Base-by-base conservation (phyloP, 2,113 vertebrate genomes). In the Oreotrochilus melanogaster region DNA sequence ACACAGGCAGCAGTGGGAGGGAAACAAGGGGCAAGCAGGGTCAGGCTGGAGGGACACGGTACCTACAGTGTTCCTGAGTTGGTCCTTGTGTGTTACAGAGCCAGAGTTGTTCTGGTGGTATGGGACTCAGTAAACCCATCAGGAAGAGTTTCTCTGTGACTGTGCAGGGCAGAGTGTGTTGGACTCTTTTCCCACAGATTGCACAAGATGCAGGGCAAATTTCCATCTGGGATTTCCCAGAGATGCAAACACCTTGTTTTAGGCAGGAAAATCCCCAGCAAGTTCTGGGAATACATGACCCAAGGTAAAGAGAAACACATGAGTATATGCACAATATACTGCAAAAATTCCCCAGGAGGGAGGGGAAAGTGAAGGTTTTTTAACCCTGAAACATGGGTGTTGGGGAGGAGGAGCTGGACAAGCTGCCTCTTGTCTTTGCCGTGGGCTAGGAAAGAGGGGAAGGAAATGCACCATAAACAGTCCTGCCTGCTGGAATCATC, bases 301-400 rank as follows among this genome's bases (percentile, higher is more conserved):
- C 60, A 39, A 69, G 17, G 64, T 15, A 92, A 94, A 84, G 31
- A 96, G 50, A 90, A 47, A 88, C n/a, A 17, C 2, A 1, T 0
- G 2, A 57, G 58, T 37, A n/a, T 6, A 54, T 0, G 0, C 9
- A 22, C 4, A 1, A 0, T 7, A 14, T 6, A 18, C 75, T 35
- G 45, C 17, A 53, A 70, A 88, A 80, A 79, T 62, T 92, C 72
- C 69, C 56, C 10, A 3, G 13, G 43, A 66, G 58, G 62, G 86
- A 86, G 37, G 39, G 35, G 18, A 73, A 69, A 37, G 67, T 5
- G 37, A 18, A 45, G 51, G 33, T 33, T 39, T 25, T 92, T 54
- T 42, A 61, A 25, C 16, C 67, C 31, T 31, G 28, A 56, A 48
- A 45, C 30, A 1, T 7, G 18, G 4, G 4, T 18, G 4, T 18